Evolutionary conservation across 1,140 invertebrate species (phyloP).

Genomic region (Sycobia sp.): DNA sequence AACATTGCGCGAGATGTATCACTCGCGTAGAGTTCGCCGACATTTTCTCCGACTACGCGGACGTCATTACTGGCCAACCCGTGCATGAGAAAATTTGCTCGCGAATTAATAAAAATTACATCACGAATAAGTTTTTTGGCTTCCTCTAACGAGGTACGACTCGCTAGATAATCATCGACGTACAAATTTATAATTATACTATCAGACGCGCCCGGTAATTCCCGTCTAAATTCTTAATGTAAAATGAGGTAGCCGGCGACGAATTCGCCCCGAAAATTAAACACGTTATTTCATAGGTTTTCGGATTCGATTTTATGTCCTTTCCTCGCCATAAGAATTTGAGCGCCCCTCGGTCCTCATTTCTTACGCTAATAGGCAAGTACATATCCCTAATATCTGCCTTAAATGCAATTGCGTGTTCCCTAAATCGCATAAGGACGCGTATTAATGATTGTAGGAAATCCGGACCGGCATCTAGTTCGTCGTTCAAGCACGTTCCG

Average conservation of each 20-base stretch:
- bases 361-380: slow-evolving; percentile 15
- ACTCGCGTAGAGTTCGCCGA: background rate
- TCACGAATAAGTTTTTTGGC: background rate
- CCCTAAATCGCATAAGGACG: background rate
- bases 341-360: background rate
- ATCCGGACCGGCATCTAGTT: background rate
- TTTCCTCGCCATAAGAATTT: background rate
- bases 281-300: background rate
- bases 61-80: background rate
- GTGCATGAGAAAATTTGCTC: background rate
- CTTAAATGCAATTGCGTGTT: background rate
- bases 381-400: background rate
- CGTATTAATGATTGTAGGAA: background rate
- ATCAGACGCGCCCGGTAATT: background rate
- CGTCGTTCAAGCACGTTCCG: background rate
- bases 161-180: background rate
- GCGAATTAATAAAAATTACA: background rate
- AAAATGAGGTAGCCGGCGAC: background rate
- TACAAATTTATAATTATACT: background rate
- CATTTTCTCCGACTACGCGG: background rate
- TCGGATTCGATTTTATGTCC: background rate
- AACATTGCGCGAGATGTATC: background rate
- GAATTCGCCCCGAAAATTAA: background rate
- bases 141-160: background rate
- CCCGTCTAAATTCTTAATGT: background rate